phyloP scores from a whole-genome alignment of 2,797 vertebrate genomes.

The Dendrocincla tyrannina region DNA sequence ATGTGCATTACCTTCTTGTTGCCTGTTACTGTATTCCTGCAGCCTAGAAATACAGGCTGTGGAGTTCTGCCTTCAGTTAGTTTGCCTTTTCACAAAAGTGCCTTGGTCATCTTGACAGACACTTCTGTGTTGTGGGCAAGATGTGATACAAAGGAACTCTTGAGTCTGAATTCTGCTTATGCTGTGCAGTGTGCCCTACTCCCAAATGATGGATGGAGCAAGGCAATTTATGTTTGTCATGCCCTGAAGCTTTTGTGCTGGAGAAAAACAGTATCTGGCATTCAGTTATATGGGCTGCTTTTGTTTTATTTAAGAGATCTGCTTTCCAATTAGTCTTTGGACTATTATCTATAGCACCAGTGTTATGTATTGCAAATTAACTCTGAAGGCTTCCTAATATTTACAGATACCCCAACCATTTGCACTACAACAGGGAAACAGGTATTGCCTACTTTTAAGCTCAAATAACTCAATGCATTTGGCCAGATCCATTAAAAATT shows the following conservation, averaged over 20 bases:
- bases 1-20: not conserved
- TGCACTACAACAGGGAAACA: not conserved
- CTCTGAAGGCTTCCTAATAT: not conserved
- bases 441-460: not conserved
- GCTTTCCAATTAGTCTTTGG: not conserved
- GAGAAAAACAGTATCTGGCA: not conserved
- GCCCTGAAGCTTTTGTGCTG: not conserved
- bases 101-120: not conserved
- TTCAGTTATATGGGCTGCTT: not conserved
- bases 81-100: not conserved
- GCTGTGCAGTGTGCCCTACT: not conserved
- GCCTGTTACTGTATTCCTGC: not conserved
- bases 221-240: not conserved
- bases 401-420: not conserved
- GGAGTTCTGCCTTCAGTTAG: not conserved
- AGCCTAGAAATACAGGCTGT: not conserved
- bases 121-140: not conserved
- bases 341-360: not conserved
- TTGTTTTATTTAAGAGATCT: not conserved
- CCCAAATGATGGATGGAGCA: not conserved
- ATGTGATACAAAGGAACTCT: not conserved
- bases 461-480: not conserved
- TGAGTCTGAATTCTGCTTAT: not conserved
- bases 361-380: not conserved
- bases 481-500: not conserved